Evolutionary conservation across 2,888 invertebrate species (phyloP), one percentile per base, ranked within the genome.

Genomic region (Platerodrilus igneus): DNA sequence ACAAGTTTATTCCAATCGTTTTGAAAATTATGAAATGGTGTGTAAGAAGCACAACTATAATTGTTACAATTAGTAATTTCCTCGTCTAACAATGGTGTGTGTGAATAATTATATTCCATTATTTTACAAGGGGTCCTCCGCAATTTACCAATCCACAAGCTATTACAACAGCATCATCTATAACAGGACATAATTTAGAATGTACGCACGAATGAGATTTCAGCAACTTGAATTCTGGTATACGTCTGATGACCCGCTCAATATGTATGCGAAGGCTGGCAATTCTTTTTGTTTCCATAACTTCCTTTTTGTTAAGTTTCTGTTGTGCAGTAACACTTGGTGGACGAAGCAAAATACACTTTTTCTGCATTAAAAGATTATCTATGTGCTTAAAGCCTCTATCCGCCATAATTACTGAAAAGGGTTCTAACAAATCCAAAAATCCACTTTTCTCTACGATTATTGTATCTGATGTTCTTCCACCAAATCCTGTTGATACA

Each of bases 351-450:
- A 53, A 42, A 10, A 11, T 27, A 38, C 40, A 45, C 15, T 37
- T 42, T 41, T 37, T 42, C 20, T 21, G 3, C 14, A 35, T 15
- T 17, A 53, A 22, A 10, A 49, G 14, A 14, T 27, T 5, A 22
- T 35, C 35, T 7, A 55, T 43, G 27, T 48, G 29, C 42, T 55
- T 55, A 32, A 55, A 55, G n/a, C 52, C 37, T 7, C 40, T 17
- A 29, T 45, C 42, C 5, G 41, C 42, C 27, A 42, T 34, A 5
- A 42, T 28, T 25, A 15, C 9, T 13, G 21, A 23, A 15, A 17
- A 26, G 7, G 5, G 2, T 4, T 22, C 36, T 4, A 46, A 14
- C 2, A 17, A 18, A 7, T 41, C 5, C 8, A 46, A 20, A 27
- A 20, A 40, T 4, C 15, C 40, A 34, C 34, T 34, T 4, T 9